Percentiles rank a stretch among this genome's conserved stretches.
These are phyloP conservation scores for Paratrypauchen microcephalus DNA, from an alignment of 2,797 vertebrate species.

Conservation along the genomic window DNA sequence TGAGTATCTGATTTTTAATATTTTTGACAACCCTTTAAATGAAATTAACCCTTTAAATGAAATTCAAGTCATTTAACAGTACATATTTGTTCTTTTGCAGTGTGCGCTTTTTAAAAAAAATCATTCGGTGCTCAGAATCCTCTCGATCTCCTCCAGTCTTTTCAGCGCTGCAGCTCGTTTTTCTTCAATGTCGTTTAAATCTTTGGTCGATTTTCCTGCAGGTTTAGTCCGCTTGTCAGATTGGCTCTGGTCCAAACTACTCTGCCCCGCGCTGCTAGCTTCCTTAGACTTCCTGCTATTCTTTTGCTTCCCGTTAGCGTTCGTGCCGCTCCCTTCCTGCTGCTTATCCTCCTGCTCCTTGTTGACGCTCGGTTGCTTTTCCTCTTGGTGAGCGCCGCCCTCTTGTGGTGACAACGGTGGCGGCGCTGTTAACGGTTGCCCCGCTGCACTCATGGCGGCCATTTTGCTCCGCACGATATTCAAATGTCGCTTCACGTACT, in stretches of 20 bases:
- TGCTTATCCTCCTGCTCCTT: slow-evolving; percentile 39
- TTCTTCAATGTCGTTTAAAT: slow-evolving; percentile 95
- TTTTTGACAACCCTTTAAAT: background rate
- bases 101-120: slow-evolving; percentile 12
- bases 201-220: slow-evolving; percentile 86
- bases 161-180: slow-evolving; percentile 95
- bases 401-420: slow-evolving; percentile 1
- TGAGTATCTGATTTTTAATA: no score
- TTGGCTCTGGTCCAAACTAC: slow-evolving; percentile 74
- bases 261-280: slow-evolving; percentile 64
- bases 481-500: slow-evolving; percentile 93
- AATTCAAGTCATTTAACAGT: background rate
- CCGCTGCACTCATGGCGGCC: slow-evolving; percentile 78
- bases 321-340: slow-evolving; percentile 58
- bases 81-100: background rate
- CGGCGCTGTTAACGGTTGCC: slow-evolving; percentile 62
- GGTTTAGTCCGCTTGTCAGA: slow-evolving; percentile 78
- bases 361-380: slow-evolving; percentile 38
- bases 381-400: slow-evolving; percentile 26
- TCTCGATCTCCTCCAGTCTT: slow-evolving; percentile 98
- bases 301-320: slow-evolving; percentile 67
- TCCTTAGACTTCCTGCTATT: slow-evolving; percentile 77
- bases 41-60: background rate
- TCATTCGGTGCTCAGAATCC: slow-evolving; percentile 95
- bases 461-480: slow-evolving; percentile 93